Evolutionary conservation across 2,888 invertebrate species (phyloP).

Genomic region (Disparrhopalites patrizii): DNA sequence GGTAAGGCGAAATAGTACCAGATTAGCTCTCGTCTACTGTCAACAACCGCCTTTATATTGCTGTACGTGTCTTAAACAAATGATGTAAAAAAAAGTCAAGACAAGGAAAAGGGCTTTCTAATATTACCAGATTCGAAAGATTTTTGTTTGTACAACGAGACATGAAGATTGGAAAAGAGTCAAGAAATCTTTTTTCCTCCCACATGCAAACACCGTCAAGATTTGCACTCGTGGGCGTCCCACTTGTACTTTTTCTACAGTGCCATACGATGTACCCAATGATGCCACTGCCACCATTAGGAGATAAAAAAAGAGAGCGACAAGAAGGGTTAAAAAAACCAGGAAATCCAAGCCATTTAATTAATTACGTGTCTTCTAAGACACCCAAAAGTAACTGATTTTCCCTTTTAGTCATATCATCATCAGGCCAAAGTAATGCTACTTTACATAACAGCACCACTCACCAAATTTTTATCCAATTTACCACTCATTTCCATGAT

Average conservation of each 20-base stretch:
- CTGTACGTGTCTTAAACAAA: neutral
- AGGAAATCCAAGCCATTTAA: neutral
- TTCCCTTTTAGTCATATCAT: too few relatives aligned
- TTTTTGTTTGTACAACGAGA: constrained; percentile 6
- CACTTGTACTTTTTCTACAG: neutral
- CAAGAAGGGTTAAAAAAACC: neutral
- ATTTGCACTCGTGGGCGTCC: neutral
- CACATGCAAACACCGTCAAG: neutral
- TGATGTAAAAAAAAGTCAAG: too few relatives aligned
- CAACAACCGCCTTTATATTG: neutral
- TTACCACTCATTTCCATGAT: too few relatives aligned
- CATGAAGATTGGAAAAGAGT: constrained; percentile 2
- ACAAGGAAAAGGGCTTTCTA: too few relatives aligned
- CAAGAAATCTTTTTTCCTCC: neutral
- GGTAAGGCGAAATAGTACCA: neutral
- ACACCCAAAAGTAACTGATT: too few relatives aligned
- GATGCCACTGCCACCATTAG: too few relatives aligned
- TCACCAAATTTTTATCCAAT: too few relatives aligned
- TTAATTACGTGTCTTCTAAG: neutral
- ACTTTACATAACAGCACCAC: too few relatives aligned
- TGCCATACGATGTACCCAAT: too few relatives aligned
- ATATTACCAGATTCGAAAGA: neutral
- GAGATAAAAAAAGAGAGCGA: neutral
- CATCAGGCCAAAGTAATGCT: too few relatives aligned
- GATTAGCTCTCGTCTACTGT: neutral